Percentiles rank a stretch among this genome's conserved stretches.
These are phyloP conservation scores for Bradypodion pumilum DNA, from an alignment of 2,797 vertebrate species.

Conservation along the genomic window DNA sequence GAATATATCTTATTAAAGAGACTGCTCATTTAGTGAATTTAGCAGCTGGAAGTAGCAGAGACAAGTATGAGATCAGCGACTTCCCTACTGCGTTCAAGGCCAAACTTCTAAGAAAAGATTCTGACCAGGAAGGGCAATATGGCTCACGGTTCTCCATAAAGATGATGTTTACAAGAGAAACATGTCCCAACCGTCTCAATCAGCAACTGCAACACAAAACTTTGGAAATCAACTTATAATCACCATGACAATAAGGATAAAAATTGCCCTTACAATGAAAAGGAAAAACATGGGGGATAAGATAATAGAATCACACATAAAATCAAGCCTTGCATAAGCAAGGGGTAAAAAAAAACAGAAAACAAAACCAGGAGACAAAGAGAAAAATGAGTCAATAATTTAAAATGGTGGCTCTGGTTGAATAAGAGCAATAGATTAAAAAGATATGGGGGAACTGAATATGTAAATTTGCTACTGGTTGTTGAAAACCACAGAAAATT, in stretches of 20 bases:
- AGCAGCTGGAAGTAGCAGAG: conserved; percentile 20
- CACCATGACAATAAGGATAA: not conserved
- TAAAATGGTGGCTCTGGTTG: not conserved
- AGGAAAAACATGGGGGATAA: not conserved
- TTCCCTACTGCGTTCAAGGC: conserved; percentile 6
- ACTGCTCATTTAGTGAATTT: conserved; percentile 26
- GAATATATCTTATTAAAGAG: conserved; percentile 30
- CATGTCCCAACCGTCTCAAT: conserved; percentile 7
- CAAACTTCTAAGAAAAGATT: conserved; percentile 12
- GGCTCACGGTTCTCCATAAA: conserved; percentile 8
- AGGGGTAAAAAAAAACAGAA: not conserved
- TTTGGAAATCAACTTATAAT: not conserved
- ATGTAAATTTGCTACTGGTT: too few relatives aligned
- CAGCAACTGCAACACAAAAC: conserved; percentile 16
- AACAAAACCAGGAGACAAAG: too few relatives aligned
- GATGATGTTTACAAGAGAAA: conserved; percentile 38
- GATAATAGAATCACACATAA: not conserved
- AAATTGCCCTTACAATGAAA: conserved; percentile 10
- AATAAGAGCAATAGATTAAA: not conserved
- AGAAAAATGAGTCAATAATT: conserved; percentile 1
- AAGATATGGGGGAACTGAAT: conserved; percentile 13
- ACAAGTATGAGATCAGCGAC: conserved; percentile 19
- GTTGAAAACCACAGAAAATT: too few relatives aligned
- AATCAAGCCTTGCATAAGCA: not conserved
- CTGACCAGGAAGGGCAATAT: conserved; percentile 3